Base-by-base conservation (phyloP, 2,888 invertebrate species). In the Lampropteryx suffumata region DNA sequence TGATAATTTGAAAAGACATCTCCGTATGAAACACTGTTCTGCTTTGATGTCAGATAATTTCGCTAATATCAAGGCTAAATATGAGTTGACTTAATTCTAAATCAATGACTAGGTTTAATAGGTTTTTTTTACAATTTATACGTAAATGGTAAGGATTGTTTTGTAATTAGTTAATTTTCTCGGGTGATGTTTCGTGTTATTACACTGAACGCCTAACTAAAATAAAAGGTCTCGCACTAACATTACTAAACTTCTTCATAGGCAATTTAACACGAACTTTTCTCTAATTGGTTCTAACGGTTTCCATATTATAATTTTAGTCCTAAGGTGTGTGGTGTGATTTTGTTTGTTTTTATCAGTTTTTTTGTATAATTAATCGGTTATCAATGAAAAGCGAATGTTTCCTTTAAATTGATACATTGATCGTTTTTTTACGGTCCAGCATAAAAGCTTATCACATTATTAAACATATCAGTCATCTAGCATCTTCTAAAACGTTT, bases 1-100 rank as follows among this genome's bases (percentile, higher is more conserved):
- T 59, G 94, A 94, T 75, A 93, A 94, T 76, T 90, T 93, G 70
- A 94, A 93, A 81, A 90, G 92, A 50, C 94, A 93, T 76, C 92
- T 94, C 59, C 91, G 92, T 65, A 91, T 91, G 80, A 93, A 94
- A 77, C 93, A 94, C 74, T 82, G 84, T 57, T 79, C 82, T 28
- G 79, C 82, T 33, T 65, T 90, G 59, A 76, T 76, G 27, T 73
- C 81, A n/a, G 78, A 76, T 58, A 87, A 82, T 59, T 60, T 84
- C 50, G 73, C 81, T 9, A 89, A 89, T 67, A 87, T 89, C 62
- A 79, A 84, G 62, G 76, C 79, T 14, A 76, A 79, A 65, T 82
- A 79, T 73, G 79, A 76, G 65, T 59, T 66, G 49, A 72, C 65
- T 62, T 69, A 67, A 61, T 43, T 9, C n/a, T 5, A 37, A 14